phyloP scores from a whole-genome alignment of 2,888 invertebrate genomes.

The Laspeyria flexula region DNA sequence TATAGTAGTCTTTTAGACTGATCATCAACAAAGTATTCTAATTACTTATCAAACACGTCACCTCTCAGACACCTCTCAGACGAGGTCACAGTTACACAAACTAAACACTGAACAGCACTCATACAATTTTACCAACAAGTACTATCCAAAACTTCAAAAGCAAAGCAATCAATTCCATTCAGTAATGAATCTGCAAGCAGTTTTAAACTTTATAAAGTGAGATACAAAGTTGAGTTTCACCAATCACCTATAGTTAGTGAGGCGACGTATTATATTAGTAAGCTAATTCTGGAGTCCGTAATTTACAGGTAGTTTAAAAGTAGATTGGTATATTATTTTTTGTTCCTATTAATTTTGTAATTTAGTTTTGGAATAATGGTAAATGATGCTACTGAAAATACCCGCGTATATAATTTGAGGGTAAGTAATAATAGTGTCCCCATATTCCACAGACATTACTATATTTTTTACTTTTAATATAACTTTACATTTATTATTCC shows the following conservation, averaged over 20 bases:
- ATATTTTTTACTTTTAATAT: too few species aligned
- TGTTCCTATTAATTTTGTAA: constrained; percentile 7
- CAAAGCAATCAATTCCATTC: constrained; percentile 33
- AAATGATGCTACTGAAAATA: too few species aligned
- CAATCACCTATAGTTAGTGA: constrained; percentile 19
- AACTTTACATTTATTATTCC: too few species aligned
- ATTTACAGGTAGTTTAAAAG: constrained; percentile 28
- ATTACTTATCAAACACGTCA: background rate
- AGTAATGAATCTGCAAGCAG: constrained; percentile 25
- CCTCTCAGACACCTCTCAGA: background rate
- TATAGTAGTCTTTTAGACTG: background rate
- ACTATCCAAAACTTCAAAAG: constrained; percentile 18
- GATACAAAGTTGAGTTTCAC: constrained; percentile 14
- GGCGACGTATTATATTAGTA: constrained; percentile 26
- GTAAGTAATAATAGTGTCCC: too few species aligned
- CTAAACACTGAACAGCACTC: background rate
- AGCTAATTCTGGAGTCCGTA: constrained; percentile 32
- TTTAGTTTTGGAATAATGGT: background rate
- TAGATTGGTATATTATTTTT: constrained; percentile 26
- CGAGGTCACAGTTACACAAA: background rate
- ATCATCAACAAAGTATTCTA: background rate
- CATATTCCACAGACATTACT: too few species aligned
- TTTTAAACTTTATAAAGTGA: background rate
- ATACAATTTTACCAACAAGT: constrained; percentile 12
- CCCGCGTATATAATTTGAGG: too few species aligned